Percentiles rank a stretch among this genome's conserved stretches.
Evolutionary conservation across 2,888 invertebrate genomes (phyloP).

Genomic region (Brassicogethes aeneus): DNA sequence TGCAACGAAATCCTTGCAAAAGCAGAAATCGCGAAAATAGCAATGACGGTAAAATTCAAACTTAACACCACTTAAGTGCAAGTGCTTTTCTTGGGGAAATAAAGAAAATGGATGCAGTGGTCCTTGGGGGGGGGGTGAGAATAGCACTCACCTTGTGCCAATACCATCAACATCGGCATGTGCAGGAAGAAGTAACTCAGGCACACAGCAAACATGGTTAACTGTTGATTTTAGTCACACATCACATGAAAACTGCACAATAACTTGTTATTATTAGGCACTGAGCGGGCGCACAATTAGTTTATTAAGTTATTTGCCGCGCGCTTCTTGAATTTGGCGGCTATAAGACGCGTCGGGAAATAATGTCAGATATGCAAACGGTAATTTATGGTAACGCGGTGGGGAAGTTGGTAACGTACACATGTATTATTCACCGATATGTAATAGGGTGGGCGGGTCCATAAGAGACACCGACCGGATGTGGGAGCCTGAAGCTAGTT

Average conservation of each 20-base stretch:
- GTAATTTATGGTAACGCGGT: slow-evolving; percentile 22
- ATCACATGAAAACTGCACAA: slow-evolving; percentile 4
- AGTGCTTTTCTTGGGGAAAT: too few species aligned
- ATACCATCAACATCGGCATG: background rate
- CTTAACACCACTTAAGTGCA: too few species aligned
- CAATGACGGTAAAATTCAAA: too few species aligned
- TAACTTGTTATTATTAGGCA: background rate
- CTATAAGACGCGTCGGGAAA: slow-evolving; percentile 18
- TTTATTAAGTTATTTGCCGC: background rate
- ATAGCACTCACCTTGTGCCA: slow-evolving; percentile 6
- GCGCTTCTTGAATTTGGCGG: background rate
- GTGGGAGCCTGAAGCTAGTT: slow-evolving; percentile 16
- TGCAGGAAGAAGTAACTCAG: slow-evolving; percentile 1
- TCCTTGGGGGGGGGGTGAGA: too few species aligned
- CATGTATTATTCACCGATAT: slow-evolving; percentile 24
- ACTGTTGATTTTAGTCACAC: slow-evolving; percentile 3
- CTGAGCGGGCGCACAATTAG: background rate
- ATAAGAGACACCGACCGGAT: slow-evolving; percentile 21
- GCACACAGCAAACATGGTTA: background rate
- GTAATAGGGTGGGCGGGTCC: slow-evolving; percentile 29
- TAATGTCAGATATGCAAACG: slow-evolving; percentile 25
- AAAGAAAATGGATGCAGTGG: too few species aligned
- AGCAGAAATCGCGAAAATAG: background rate
- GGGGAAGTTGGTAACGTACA: slow-evolving; percentile 20
- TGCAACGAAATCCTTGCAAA: background rate